These are phyloP conservation scores for Spodoptera frugiperda DNA, from an alignment of 1,140 invertebrate genomes.

Conservation along the genomic window DNA sequence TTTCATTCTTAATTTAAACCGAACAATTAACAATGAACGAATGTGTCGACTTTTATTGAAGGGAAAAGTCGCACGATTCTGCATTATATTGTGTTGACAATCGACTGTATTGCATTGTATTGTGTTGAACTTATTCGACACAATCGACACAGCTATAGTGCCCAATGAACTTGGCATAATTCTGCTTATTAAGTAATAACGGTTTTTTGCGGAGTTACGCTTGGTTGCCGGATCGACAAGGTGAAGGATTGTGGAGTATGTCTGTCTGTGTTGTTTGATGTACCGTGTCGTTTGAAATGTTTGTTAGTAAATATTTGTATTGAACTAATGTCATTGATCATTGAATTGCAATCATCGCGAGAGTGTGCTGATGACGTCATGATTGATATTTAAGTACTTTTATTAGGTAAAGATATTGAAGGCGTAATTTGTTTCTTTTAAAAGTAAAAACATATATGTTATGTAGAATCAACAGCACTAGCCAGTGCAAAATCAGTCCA, in stretches of 20 bases:
- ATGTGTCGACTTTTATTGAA: slow-evolving; percentile 18
- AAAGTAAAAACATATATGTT: no score
- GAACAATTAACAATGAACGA: slow-evolving; percentile 39
- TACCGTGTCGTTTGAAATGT: slow-evolving; percentile 19
- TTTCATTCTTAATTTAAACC: slow-evolving; percentile 7
- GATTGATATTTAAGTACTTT: not conserved
- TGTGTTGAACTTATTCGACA: slow-evolving; percentile 35
- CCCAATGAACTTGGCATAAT: slow-evolving; percentile 73
- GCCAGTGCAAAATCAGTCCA: no score
- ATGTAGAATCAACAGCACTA: no score
- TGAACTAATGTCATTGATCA: not conserved
- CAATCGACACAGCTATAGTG: slow-evolving; percentile 56
- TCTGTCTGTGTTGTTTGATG: slow-evolving; percentile 27
- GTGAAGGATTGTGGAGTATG: slow-evolving; percentile 64
- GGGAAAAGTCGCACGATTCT: slow-evolving; percentile 38
- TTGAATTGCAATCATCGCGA: not conserved
- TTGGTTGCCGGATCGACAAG: slow-evolving; percentile 67
- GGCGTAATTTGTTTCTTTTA: no score
- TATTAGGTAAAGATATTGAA: no score
- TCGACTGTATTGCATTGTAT: slow-evolving; percentile 1
- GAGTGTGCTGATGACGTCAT: not conserved
- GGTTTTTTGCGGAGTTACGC: slow-evolving; percentile 67
- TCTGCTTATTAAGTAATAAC: slow-evolving; percentile 70
- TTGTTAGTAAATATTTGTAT: slow-evolving; percentile 19
- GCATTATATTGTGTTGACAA: slow-evolving; percentile 43